These are phyloP conservation scores for Bursaphelenchus okinawaensis DNA, from an alignment of 2,888 invertebrate genomes.

Conservation along the genomic window DNA sequence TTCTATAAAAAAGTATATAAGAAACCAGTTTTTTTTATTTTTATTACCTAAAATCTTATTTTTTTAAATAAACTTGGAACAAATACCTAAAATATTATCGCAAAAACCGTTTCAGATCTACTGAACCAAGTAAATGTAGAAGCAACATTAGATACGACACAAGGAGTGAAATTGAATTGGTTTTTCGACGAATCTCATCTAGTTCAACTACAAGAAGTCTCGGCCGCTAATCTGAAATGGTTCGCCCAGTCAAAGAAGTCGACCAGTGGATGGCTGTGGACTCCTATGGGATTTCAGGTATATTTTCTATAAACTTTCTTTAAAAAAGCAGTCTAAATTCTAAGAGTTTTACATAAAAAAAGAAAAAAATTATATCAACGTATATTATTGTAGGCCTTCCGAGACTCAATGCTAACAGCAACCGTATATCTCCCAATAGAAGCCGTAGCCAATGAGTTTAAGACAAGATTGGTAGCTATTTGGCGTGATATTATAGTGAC, in stretches of 20 bases:
- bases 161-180: conserved; percentile 41
- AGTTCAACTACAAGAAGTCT: conserved; percentile 39
- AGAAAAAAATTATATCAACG: not conserved
- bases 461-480: conserved; percentile 38
- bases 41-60: too few relatives aligned
- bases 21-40: too few relatives aligned
- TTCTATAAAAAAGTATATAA: too few relatives aligned
- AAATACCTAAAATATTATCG: not conserved
- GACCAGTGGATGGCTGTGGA: conserved; percentile 42
- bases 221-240: conserved; percentile 47
- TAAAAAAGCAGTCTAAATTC: too few relatives aligned
- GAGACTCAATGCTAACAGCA: conserved; percentile 7
- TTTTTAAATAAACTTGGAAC: too few relatives aligned
- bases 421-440: conserved; percentile 20
- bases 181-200: conserved; percentile 35
- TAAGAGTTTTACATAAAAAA: not conserved
- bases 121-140: conserved; percentile 37
- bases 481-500: conserved; percentile 43
- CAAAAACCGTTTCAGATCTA: conserved; percentile 28
- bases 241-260: conserved; percentile 35
- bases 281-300: conserved; percentile 30
- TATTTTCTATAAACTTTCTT: not conserved
- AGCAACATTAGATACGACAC: conserved; percentile 30
- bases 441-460: conserved; percentile 13
- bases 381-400: conserved; percentile 3